Base-by-base conservation (phyloP, 2,888 invertebrate genomes). In the Andrena fulva region DNA sequence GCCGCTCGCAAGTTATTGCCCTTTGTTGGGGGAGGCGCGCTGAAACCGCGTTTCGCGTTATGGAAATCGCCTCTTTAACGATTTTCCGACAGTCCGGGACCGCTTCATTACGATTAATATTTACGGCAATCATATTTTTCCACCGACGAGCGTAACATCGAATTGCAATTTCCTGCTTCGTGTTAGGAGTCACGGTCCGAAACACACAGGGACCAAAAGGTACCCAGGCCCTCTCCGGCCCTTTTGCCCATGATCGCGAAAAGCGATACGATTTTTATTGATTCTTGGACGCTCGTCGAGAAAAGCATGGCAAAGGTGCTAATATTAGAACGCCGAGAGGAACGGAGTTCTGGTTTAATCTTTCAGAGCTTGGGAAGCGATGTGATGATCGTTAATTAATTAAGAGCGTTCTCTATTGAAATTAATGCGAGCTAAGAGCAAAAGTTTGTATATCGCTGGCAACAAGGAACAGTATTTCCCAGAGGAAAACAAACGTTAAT, bases 401-500 rank as follows among this genome's bases (percentile, higher is more conserved):
- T 20, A 8, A n/a, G 8, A 20, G 20, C 52, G 8, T 2, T 12
- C 2, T 12, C 35, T n/a, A 24, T 33, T 12, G 2, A 16, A 64
- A 20, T 50, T 64, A 31, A 64, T 64, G 35, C 12, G 4, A 59
- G 50, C n/a, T 29, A 16, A 5, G 33, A 33, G 48, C 3, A 20
- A 10, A 42, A 20, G 33, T 33, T 56, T 62, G 62, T 8, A 6
- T 31, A 29, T 4, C 35, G 2, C 52, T 42, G 3, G 27, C n/a
- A 24, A 64, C 27, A 50, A 20, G n/a, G 20, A 63, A 33, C 27
- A 42, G 6, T 8, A 12, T 31, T 27, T 24, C 50, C 27, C 27
- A 12, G 52, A 2, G 42, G 10, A 8, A 71, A 64, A 74, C 68
- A 72, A 63, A 71, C 70, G 88, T 75, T 88, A 84, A 88, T 87